phyloP scores from a whole-genome alignment of 2,797 vertebrate genomes.

The Tokudaia muenninki region DNA sequence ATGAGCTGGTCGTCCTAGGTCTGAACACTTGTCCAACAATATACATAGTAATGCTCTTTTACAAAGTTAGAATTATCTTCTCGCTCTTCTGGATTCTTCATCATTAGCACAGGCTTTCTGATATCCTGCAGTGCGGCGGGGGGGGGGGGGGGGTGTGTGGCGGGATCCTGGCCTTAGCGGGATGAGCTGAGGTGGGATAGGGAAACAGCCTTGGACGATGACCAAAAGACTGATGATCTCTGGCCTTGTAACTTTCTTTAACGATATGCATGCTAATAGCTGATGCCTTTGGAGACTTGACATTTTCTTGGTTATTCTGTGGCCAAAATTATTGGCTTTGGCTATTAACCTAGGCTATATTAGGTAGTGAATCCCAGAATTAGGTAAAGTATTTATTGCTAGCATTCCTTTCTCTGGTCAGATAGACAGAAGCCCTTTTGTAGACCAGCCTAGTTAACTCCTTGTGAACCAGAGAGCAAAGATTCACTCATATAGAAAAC shows the following conservation, averaged over 20 bases:
- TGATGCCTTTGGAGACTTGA: background rate
- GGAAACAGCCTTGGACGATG: background rate
- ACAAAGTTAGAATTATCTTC: slow-evolving; percentile 93
- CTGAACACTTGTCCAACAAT: slow-evolving; percentile 91
- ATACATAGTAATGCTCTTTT: slow-evolving; percentile 92
- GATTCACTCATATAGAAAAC: background rate
- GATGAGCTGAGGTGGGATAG: background rate
- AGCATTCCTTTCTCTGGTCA: background rate
- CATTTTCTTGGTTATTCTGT: background rate
- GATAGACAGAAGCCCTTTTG: background rate
- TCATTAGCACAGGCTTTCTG: background rate
- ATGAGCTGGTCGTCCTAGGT: slow-evolving; percentile 92
- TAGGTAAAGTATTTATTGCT: background rate
- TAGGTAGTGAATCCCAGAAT: background rate
- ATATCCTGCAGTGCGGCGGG: too few relatives aligned
- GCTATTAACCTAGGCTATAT: background rate
- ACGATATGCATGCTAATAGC: background rate
- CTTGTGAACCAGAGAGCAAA: background rate
- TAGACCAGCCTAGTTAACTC: background rate
- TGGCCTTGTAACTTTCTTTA: background rate
- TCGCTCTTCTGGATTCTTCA: slow-evolving; percentile 90
- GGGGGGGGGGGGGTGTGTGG: too few relatives aligned
- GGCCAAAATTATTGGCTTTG: background rate
- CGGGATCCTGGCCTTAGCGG: background rate
- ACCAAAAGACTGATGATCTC: background rate